These are phyloP conservation scores for Corynorhinus townsendii DNA, from an alignment of 2,113 vertebrate genomes.

Conservation along the genomic window DNA sequence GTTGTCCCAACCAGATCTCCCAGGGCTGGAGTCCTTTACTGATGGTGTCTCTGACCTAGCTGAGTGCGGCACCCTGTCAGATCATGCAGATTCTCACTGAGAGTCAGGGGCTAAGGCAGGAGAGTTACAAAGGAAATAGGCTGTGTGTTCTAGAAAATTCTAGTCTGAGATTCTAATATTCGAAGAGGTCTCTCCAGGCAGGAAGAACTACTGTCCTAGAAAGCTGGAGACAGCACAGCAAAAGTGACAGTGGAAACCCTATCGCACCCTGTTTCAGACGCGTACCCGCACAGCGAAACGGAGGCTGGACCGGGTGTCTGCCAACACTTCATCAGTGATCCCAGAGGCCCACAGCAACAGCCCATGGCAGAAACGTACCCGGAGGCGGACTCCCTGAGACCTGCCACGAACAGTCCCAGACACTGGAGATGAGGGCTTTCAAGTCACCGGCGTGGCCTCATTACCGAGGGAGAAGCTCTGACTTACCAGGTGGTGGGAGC, in stretches of 20 bases:
- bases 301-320: accelerated
- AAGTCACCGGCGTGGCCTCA: neutral
- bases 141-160: neutral
- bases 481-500: neutral
- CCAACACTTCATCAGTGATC: neutral
- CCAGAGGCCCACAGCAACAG: accelerated
- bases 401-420: accelerated
- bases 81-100: neutral
- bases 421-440: neutral
- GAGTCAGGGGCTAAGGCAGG: neutral
- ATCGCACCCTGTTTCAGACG: accelerated
- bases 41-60: neutral
- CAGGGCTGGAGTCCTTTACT: neutral
- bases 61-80: too few relatives aligned
- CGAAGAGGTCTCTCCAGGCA: neutral
- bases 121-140: neutral
- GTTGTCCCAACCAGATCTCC: accelerated
- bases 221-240: neutral
- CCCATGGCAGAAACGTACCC: accelerated
- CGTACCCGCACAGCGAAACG: accelerated
- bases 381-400: neutral
- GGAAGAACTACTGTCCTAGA: too few relatives aligned
- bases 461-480: too few relatives aligned
- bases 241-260: neutral
- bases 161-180: neutral